Conservation (phyloP, 2,113 vertebrate species). For the Asarcornis scutulata region DNA sequence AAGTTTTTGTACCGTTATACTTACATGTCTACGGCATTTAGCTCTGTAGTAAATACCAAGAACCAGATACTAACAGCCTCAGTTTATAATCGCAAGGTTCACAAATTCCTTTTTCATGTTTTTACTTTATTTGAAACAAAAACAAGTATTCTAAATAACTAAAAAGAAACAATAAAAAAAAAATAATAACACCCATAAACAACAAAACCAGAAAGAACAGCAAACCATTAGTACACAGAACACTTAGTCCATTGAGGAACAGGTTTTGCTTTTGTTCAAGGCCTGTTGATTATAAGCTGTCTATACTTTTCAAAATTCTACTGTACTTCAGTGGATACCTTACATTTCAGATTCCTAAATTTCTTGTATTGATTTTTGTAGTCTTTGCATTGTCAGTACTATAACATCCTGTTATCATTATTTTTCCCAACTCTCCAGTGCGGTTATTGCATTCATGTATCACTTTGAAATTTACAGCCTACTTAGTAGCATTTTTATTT, state of each 20-base stretch:
- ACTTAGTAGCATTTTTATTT: slow-evolving; percentile 77
- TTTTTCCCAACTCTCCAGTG: slow-evolving; percentile 58
- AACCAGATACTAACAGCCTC: not conserved
- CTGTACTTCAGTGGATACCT: not conserved
- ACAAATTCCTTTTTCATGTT: slow-evolving; percentile 16
- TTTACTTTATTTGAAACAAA: slow-evolving; percentile 22
- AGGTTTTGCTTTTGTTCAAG: slow-evolving; percentile 6
- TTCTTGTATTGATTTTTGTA: slow-evolving; percentile 11
- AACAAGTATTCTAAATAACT: not conserved
- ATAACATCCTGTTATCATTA: slow-evolving; percentile 45
- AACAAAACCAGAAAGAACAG: not conserved
- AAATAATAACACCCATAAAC: not conserved
- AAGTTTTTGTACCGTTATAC: not conserved
- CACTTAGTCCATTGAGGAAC: not conserved
- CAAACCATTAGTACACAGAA: not conserved
- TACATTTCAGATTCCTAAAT: not conserved
- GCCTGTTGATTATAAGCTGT: not conserved
- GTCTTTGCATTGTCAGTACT: not conserved
- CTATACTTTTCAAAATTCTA: not conserved
- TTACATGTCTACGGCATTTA: slow-evolving; percentile 20
- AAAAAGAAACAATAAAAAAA: not conserved
- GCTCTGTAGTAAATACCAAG: slow-evolving; percentile 13
- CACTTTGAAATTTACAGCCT: slow-evolving; percentile 75
- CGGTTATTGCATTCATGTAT: slow-evolving; percentile 65
- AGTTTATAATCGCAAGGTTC: slow-evolving; percentile 41